Conservation (phyloP, 1,140 invertebrate species). For the Drosophila mojavensis region DNA sequence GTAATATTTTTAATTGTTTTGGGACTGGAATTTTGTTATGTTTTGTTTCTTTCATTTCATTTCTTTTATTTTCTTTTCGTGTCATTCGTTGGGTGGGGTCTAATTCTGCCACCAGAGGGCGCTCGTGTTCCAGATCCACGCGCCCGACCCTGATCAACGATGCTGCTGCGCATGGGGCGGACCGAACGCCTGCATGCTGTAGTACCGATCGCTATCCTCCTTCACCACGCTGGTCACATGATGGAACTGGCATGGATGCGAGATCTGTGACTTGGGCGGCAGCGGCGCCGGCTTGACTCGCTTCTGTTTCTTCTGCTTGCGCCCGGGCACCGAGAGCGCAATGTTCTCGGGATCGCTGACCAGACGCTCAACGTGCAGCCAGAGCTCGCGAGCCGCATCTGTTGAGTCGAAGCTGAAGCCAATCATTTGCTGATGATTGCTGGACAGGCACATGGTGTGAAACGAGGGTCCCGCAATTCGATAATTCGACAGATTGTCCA, state of each 20-base stretch:
- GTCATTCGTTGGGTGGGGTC: constrained; percentile 1
- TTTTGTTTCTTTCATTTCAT: neutral
- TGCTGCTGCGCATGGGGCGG: constrained; percentile 75
- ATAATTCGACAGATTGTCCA: constrained; percentile 89
- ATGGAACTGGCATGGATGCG: constrained; percentile 93
- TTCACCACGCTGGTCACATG: constrained; percentile 92
- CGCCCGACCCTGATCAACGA: constrained; percentile 79
- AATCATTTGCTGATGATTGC: constrained; percentile 85
- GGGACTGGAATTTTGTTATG: constrained; percentile 26
- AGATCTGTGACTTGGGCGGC: constrained; percentile 93
- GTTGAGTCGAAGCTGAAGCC: constrained; percentile 91
- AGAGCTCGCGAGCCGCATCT: constrained; percentile 90
- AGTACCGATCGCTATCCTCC: constrained; percentile 88
- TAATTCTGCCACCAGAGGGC: constrained; percentile 79
- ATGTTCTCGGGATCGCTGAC: constrained; percentile 93
- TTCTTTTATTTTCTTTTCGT: too few relatives aligned
- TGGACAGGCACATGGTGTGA: constrained; percentile 92
- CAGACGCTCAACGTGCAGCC: constrained; percentile 88
- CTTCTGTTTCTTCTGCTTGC: constrained; percentile 86
- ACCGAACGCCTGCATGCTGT: constrained; percentile 88
- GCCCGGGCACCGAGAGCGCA: constrained; percentile 88
- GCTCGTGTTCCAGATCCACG: constrained; percentile 79
- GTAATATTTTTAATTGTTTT: constrained; percentile 8
- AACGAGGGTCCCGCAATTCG: constrained; percentile 89
- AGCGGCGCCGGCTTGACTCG: constrained; percentile 85